A percentile compares a stretch with the other conserved stretches of the same genome.
Conservation (phyloP, 2,888 invertebrate species). For the Orthonychiurus folsomi region DNA sequence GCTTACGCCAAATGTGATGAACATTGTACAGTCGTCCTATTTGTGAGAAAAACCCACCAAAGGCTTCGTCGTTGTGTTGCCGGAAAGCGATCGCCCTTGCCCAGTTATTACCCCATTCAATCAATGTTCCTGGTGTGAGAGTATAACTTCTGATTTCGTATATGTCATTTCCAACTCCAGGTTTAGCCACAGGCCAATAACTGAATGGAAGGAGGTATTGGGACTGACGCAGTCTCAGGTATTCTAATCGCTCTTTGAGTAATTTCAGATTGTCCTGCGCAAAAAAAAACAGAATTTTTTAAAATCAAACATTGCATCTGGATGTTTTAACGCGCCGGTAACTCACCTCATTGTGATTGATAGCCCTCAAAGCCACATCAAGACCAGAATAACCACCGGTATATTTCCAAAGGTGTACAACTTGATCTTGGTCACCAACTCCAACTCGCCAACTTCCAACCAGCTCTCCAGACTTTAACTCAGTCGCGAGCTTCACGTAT, state of each 20-base stretch:
- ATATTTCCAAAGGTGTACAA: constrained; percentile 90
- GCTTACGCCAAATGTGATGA: constrained; percentile 98
- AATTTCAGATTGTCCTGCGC: constrained; percentile 56
- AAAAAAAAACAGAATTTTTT: not conserved
- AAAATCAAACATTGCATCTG: not conserved
- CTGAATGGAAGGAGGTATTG: constrained; percentile 93
- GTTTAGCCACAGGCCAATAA: constrained; percentile 84
- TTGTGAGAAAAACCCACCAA: constrained; percentile 96
- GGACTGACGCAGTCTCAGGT: constrained; percentile 74
- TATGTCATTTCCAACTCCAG: constrained; percentile 65
- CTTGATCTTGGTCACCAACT: constrained; percentile 96
- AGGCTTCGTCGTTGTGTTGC: constrained; percentile 85
- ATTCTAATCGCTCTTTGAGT: constrained; percentile 65
- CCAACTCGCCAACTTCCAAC: constrained; percentile 94
- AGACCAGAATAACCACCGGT: constrained; percentile 83
- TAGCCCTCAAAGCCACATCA: constrained; percentile 63
- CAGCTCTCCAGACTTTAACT: constrained; percentile 66
- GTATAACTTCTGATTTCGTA: constrained; percentile 91
- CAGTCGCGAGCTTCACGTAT: constrained; percentile 59
- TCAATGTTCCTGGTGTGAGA: constrained; percentile 96
- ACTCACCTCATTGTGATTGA: constrained; percentile 59
- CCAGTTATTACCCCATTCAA: constrained; percentile 99
- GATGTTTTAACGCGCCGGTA: no score
- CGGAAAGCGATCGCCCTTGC: constrained; percentile 86
- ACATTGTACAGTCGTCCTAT: constrained; percentile 93